Base-by-base conservation (phyloP, 2,888 invertebrate genomes). In the Diadromus collaris region DNA sequence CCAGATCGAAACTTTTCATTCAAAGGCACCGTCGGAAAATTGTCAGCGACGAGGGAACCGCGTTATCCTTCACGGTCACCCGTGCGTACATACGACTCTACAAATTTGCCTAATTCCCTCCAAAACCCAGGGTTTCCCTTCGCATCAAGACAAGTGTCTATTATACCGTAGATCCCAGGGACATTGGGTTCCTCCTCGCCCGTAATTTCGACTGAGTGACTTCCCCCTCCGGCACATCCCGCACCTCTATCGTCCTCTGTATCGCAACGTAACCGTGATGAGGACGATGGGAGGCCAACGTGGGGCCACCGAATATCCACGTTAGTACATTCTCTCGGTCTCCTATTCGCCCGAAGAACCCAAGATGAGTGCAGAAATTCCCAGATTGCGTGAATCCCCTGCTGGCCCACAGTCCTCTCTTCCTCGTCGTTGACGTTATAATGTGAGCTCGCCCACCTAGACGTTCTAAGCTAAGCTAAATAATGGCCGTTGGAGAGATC, bases 391-490 rank as follows among this genome's bases (percentile, higher is more conserved):
- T 32, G 68, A 81, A 67, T 71, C 46, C 63, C 41, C 69, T n/a
- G 64, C 73, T 32, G 48, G 32, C 24, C 44, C 6, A 65, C 44
- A 44, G 41, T 46, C 60, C 64, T 60, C 64, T 60, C 41, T 64
- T 65, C 56, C 71, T 67, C 65, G 54, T 78, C 69, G 72, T 79
- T 64, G 69, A 80, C 77, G 79, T 74, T 82, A 77, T 64, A 24
- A 75, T 51, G 70, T 58, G 75, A 74, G 68, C 76, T 51, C 67
- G 87, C 86, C 51, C 86, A 88, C 88, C 88, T 88, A 85, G 87
- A 85, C 84, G 85, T 89, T 89, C 89, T 89, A 89, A 89, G 88
- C 89, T 87, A 85, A 38, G 87, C 89, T 89, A 89, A 90, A 90
- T 89, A 89, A 90, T 90, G 89, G 89, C 88, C 85, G 89, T 86